Percentiles rank a stretch among this genome's conserved stretches.
Evolutionary conservation across 2,888 invertebrate genomes (phyloP).

Genomic region (Sphinx pinastri): DNA sequence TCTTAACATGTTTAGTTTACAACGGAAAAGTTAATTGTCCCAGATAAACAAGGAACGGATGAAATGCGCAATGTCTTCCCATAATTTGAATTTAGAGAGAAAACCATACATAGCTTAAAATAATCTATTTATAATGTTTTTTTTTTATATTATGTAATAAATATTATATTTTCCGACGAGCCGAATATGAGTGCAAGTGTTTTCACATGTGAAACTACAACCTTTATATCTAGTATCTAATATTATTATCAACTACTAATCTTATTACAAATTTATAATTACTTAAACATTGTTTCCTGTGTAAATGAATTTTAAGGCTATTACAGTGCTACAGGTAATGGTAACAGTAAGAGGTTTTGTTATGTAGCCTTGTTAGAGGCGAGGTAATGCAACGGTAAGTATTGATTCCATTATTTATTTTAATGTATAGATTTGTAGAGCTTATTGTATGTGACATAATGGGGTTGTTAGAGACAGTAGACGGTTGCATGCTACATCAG

Average conservation of each 20-base stretch:
- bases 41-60: constrained; percentile 81
- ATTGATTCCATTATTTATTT: constrained; percentile 46
- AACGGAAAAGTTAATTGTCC: constrained; percentile 67
- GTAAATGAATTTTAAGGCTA: constrained; percentile 63
- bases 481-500: constrained; percentile 61
- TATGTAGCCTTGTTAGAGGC: constrained; percentile 75
- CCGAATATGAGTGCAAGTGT: constrained; percentile 82
- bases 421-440: constrained; percentile 46
- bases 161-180: constrained; percentile 76
- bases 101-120: constrained; percentile 75
- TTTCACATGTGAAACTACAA: constrained; percentile 83
- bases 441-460: constrained; percentile 67
- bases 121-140: constrained; percentile 76
- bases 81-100: constrained; percentile 77
- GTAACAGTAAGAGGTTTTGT: constrained; percentile 69
- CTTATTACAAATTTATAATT: constrained; percentile 61
- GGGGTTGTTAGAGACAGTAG: constrained; percentile 54
- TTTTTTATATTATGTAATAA: constrained; percentile 59
- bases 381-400: constrained; percentile 77
- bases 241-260: constrained; percentile 82
- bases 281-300: constrained; percentile 32
- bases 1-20: constrained; percentile 13
- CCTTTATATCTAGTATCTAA: constrained; percentile 75
- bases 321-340: constrained; percentile 79
- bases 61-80: constrained; percentile 85